phyloP scores from a whole-genome alignment of 1,140 invertebrate species.

The Sycobia sp. region DNA sequence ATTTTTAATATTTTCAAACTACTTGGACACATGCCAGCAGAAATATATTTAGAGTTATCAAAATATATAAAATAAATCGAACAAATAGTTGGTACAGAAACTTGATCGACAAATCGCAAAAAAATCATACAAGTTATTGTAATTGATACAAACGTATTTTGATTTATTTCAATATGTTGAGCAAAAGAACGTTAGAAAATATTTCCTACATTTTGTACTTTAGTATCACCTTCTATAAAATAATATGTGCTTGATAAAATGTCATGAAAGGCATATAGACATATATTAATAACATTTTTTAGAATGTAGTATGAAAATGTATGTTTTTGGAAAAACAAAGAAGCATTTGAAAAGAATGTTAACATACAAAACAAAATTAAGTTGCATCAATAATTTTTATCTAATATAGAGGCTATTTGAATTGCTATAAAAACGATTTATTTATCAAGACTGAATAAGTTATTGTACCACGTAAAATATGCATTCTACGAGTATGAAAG shows the following conservation, averaged over 20 bases:
- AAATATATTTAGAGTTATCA: neutral
- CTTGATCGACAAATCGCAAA: neutral
- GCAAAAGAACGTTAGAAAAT: slow-evolving; percentile 7
- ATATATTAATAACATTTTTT: no score
- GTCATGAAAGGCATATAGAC: no score
- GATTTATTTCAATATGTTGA: no score
- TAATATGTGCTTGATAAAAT: no score
- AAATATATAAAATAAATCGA: neutral
- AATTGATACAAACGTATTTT: no score
- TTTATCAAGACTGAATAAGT: slow-evolving; percentile 54
- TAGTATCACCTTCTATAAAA: slow-evolving; percentile 6
- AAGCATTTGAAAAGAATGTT: neutral
- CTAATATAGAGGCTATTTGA: neutral
- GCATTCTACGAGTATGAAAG: no score
- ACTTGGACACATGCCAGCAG: neutral
- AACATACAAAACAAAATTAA: neutral
- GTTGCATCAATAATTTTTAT: slow-evolving; percentile 5
- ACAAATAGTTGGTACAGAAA: neutral
- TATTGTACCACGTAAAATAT: slow-evolving; percentile 17
- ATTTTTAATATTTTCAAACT: neutral
- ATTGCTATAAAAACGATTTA: slow-evolving; percentile 29
- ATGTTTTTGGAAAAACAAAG: no score
- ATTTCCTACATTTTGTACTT: slow-evolving; percentile 6
- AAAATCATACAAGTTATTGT: neutral
- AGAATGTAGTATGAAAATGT: no score